Evolutionary conservation across 2,113 vertebrate genomes (phyloP), one percentile per base, ranked within the genome.

Genomic region (Sitta europaea): DNA sequence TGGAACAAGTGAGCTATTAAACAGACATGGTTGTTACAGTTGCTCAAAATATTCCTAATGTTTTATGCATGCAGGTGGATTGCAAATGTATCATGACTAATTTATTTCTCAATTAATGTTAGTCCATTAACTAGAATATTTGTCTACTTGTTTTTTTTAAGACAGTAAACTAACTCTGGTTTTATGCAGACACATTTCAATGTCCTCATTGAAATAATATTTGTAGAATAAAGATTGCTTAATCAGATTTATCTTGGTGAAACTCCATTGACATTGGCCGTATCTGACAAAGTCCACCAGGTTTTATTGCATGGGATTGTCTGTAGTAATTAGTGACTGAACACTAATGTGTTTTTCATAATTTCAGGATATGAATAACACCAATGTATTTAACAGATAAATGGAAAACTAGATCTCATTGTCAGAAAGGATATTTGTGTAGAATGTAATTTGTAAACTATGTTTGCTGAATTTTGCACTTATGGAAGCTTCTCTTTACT

Each of bases 71-170:
- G 75, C 75, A 92, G 35, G 75, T 81, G 91, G 80, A 94, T 92
- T 91, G 65, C 72, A 92, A 93, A 92, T 76, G 57, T 81, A 91
- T 94, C 77, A 74, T 95, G 90, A 92, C 54, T 96, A 92, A 97
- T 96, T 94, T 96, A 88, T 96, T 89, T 89, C 57, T 85, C 92
- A 84, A 79, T 96, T 90, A 97, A 90, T 84, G 48, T 88, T 94
- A 94, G 87, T 84, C 75, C 86, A 79, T 94, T 92, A 92, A 71
- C 66, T 92, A 86, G 96, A 97, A 94, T 94, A 94, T 94, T 97
- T 97, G 61, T 88, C 92, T 88, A 73, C 42, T 91, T 88, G 35
- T 86, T 80, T 79, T 81, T 83, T 89, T 93, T 86, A 40, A 47
- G 43, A 20, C 21, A n/a, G 35, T 80, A 87, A 71, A 71, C 65